phyloP scores from a whole-genome alignment of 2,888 invertebrate genomes.

The Tiphia femorata region DNA sequence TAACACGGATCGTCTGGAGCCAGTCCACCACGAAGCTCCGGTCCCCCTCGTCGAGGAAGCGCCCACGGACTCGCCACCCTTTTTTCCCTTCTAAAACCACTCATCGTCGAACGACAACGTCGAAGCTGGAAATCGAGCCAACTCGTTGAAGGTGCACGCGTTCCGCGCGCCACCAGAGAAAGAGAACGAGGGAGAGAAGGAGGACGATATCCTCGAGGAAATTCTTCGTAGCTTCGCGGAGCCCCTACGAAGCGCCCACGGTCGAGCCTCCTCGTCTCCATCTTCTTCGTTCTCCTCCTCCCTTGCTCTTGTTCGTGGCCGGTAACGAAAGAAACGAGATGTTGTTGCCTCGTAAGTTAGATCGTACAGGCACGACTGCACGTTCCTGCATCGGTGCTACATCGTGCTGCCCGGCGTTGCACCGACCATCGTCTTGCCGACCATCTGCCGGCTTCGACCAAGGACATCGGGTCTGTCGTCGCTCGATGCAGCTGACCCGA shows the following conservation, averaged over 20 bases:
- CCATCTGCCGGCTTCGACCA: conserved; percentile 55
- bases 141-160: too few species aligned
- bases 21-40: too few species aligned
- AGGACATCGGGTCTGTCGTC: conserved; percentile 55
- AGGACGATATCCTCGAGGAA: conserved; percentile 29
- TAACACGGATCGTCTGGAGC: too few species aligned
- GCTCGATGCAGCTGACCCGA: conserved; percentile 37
- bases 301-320: conserved; percentile 31
- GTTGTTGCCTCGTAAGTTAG: conserved; percentile 31
- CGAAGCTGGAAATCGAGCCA: too few species aligned
- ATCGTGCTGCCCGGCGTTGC: conserved; percentile 26
- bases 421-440: conserved; percentile 39
- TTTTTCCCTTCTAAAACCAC: too few species aligned
- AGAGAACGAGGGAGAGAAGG: background rate
- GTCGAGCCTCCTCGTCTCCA: too few species aligned
- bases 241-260: conserved; percentile 28
- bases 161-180: too few species aligned
- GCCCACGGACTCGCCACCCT: too few species aligned
- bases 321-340: conserved; percentile 34
- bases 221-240: conserved; percentile 15
- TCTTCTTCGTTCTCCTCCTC: too few species aligned
- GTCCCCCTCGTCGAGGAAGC: too few species aligned
- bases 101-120: too few species aligned
- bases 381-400: conserved; percentile 27
- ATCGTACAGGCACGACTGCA: conserved; percentile 25